Conservation (phyloP, 1,140 invertebrate genomes). For the Euschistus heros region DNA sequence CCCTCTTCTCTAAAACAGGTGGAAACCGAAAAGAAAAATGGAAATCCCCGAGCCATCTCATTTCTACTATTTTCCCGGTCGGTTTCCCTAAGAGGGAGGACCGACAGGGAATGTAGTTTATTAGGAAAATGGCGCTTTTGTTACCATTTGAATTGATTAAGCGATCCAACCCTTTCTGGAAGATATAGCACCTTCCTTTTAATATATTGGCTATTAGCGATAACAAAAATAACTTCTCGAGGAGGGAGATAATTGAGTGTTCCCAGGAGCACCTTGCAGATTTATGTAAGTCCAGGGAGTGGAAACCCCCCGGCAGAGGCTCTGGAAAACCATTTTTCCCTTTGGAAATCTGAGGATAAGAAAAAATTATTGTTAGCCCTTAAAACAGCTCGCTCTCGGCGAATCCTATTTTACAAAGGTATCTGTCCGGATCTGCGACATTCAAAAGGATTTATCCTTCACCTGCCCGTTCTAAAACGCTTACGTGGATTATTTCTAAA, state of each 20-base stretch:
- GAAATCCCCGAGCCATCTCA: too few species aligned
- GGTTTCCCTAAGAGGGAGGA: too few species aligned
- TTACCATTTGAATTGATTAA: constrained; percentile 11
- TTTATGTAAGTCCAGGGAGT: constrained; percentile 3
- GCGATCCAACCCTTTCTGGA: not conserved
- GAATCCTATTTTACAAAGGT: constrained; percentile 1
- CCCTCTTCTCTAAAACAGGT: too few species aligned
- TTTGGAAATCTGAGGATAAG: not conserved
- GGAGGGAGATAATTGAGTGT: constrained; percentile 1
- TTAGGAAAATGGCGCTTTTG: not conserved
- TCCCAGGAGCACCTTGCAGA: not conserved
- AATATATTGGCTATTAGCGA: constrained; percentile 12
- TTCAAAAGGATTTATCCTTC: too few species aligned
- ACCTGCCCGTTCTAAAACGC: too few species aligned
- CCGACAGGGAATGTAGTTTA: too few species aligned
- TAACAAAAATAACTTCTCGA: constrained; percentile 12
- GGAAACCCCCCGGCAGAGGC: not conserved
- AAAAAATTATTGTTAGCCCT: constrained; percentile 1
- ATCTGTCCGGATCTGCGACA: not conserved
- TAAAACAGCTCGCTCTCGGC: not conserved
- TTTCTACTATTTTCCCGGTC: too few species aligned
- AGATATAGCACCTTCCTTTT: not conserved
- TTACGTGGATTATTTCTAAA: too few species aligned
- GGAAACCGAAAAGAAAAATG: too few species aligned
- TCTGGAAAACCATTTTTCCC: not conserved